Percentiles rank a stretch among this genome's conserved stretches.
Evolutionary conservation across 2,113 vertebrate species (phyloP).

Genomic region (Saguinus imperator): DNA sequence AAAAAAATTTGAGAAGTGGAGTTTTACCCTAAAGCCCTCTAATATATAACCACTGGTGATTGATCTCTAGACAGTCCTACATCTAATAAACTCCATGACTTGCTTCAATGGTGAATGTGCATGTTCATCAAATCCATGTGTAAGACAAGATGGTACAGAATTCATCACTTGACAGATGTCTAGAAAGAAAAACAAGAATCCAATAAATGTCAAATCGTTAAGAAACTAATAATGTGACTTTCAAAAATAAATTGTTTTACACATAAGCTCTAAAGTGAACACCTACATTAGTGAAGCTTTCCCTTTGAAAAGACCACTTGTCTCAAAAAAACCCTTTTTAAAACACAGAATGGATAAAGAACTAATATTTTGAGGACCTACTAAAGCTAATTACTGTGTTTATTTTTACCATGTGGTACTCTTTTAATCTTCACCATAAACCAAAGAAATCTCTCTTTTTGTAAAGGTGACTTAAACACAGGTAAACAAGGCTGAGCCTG

Average conservation of each 20-base stretch:
- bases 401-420: neutral
- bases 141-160: neutral
- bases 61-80: neutral
- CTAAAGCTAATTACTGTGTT: neutral
- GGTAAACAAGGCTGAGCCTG: neutral
- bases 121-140: neutral
- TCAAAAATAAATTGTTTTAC: neutral
- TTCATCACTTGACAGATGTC: neutral
- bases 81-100: neutral
- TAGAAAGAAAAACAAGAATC: neutral
- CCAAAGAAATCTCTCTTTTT: neutral
- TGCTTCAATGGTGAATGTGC: neutral
- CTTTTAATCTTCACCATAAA: neutral
- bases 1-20: neutral
- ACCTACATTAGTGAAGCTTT: neutral
- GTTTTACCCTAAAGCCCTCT: neutral
- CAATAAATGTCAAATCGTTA: neutral
- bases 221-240: neutral
- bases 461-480: neutral
- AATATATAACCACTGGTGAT: neutral
- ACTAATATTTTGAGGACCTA: neutral
- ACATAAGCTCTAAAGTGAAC: neutral
- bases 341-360: neutral
- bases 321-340: neutral
- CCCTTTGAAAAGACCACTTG: neutral